Percentiles rank a stretch among this genome's conserved stretches.
These are phyloP conservation scores for Sturnira hondurensis DNA, from an alignment of 2,113 vertebrate species.

Conservation along the genomic window DNA sequence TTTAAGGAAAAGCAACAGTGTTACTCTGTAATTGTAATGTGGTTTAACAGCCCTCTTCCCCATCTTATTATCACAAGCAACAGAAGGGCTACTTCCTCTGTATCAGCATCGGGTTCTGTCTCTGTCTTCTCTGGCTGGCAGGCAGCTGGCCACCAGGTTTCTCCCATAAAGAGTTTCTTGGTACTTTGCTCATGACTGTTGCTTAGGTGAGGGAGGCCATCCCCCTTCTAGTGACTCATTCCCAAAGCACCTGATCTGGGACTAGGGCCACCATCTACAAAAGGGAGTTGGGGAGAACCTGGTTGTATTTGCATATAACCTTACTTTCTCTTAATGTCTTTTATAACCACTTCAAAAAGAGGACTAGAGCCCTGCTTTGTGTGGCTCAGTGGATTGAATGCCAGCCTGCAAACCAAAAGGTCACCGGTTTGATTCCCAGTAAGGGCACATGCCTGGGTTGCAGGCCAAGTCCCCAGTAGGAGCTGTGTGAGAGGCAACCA, in stretches of 20 bases:
- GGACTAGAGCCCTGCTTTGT: constrained; percentile 15
- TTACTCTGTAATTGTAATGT: background rate
- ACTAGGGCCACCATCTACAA: constrained; percentile 47
- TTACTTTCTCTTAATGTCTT: constrained; percentile 22
- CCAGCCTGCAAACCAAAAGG: too few species aligned
- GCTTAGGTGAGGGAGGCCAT: constrained; percentile 13
- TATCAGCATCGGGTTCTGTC: background rate
- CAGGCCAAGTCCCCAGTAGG: too few species aligned
- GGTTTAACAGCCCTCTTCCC: background rate
- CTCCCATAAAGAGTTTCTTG: constrained; percentile 49
- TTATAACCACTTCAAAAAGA: constrained; percentile 22
- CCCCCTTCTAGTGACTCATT: constrained; percentile 45
- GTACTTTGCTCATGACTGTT: constrained; percentile 45
- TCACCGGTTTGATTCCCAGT: too few species aligned
- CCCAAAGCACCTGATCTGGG: constrained; percentile 19
- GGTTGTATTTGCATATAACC: constrained; percentile 53
- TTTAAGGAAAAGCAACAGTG: background rate
- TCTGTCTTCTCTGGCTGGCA: constrained; percentile 43
- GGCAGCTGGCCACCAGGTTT: constrained; percentile 15
- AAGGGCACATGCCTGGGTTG: too few species aligned
- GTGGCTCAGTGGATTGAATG: too few species aligned
- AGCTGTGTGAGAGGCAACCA: too few species aligned
- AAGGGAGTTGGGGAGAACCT: constrained; percentile 41
- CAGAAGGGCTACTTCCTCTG: background rate
- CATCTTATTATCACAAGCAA: background rate